Base-by-base conservation (phyloP, 2,113 vertebrate species). In the Pseudopipra pipra region DNA sequence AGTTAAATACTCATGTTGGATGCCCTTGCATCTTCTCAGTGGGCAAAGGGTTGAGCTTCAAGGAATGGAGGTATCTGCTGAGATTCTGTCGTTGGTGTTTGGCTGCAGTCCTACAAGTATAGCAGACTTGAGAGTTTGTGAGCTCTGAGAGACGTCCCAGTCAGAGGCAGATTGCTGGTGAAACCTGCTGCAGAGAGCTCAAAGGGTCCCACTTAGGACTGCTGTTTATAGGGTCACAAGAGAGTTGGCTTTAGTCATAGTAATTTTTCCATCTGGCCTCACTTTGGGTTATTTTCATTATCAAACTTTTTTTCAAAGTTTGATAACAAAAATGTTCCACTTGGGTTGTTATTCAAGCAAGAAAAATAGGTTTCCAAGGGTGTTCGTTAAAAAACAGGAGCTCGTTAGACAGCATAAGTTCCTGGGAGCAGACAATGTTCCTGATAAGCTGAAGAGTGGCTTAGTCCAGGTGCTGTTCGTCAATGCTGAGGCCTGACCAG, bases 11-110 rank as follows among this genome's bases (percentile, higher is more conserved):
- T 55, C 30, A 20, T 14, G 16, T 73, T 14, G 12, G 39, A 27
- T 55, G 52, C 30, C 39, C 43, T 33, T 56, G 39, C 71, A 43
- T 56, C 39, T 43, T 55, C 41, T 43, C 52, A 73, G 6, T 43
- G 16, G 9, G 22, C 12, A 56, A 56, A 56, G 30, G 16, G 17
- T 73, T 73, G 51, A 73, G 17, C 39, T n/a, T n/a, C 23, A 24
- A 73, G 51, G 39, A 43, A 24, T 25, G 30, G 39, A 43, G 30
- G 15, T 73, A 14, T 6, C 39, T 43, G 52, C 35, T 25, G 17
- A 39, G 35, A 12, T 30, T 73, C 30, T 0, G 1, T 56, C 54
- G 24, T 8, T 2, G 2, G 16, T 2, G 2, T 33, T 55, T 18
- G 5, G 30, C 39, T 33, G 22, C 30, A 56, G 39, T 43, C 23